Evolutionary conservation across 2,888 invertebrate species (phyloP), one percentile per base, ranked within the genome.

Genomic region (Caenorhabditis sp.): DNA sequence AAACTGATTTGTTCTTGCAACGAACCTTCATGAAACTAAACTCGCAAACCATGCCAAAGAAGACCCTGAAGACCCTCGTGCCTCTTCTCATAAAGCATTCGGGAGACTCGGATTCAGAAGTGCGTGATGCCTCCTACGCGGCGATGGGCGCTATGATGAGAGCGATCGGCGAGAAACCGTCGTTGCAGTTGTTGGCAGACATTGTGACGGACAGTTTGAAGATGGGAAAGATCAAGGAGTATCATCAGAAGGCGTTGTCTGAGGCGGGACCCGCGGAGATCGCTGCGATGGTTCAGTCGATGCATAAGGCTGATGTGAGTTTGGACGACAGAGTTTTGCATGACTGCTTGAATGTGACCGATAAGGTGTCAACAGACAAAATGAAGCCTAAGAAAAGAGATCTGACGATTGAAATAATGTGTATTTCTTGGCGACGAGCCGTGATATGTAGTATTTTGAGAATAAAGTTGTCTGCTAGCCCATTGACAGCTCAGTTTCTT

Each of bases 101-200:
- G 0, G 88, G 86, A 28, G 94, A 94, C 93, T 92, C 94, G 94
- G 97, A 98, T 94, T 96, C 96, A 0, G 94, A 94, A 1, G 98
- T 98, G 0, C 94, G 98, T 89, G 98, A 99, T 92, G 95, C 95
- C 77, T 95, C 97, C 0, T 96, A 96, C 0, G 96, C 96, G 92
- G 97, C 98, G 0, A 93, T 99, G 19, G 99, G 98, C 12, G 97
- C 97, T 0, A 95, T 96, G 0, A 95, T 97, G 94, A 97, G 97
- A 93, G 94, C 97, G 5, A 95, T 98, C 14, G 96, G 97, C 1
- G 98, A 98, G 91, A 97, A 97, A 93, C 95, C 95, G 41, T 95
- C 98, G 1, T 74, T 85, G 26, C 81, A 81, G 8, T 59, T 87
- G 51, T 49, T 87, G 4, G 80, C 84, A 5, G 88, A 86, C 19